Base-by-base conservation (phyloP, 2,888 invertebrate species). In the Campoletis raptor region DNA sequence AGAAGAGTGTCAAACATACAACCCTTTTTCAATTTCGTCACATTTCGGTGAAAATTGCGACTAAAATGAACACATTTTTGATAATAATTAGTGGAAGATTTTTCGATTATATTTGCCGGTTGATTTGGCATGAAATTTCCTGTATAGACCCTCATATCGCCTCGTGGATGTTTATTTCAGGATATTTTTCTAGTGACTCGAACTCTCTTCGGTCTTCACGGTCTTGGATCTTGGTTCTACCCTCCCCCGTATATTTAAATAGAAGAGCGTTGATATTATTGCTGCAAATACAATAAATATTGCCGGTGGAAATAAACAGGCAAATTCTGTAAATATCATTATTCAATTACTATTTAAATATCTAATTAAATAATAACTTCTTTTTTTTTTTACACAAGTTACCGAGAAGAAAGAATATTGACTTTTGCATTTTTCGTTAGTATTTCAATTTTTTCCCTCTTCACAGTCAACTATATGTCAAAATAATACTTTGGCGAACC, bases 111-210 rank as follows among this genome's bases (percentile, higher is more conserved):
- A 40, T 74, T 30, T 9, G 8, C 12, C 9, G 30, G 21, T 37
- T 36, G 36, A 48, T 61, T 77, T 24, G 21, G 40, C 67, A 40
- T 24, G 67, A 18, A 78, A 78, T 78, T 52, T 12, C 40, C 52
- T 54, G 21, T 45, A 69, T 45, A 36, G 36, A 72, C 40, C 69
- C 24, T 67, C 80, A 18, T 67, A 61, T 45, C 45, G 69, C 66
- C 70, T 37, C 76, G 78, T 66, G 64, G 45, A 81, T 90, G 88
- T 90, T 92, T 94, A 93, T 93, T 93, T 93, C 91, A 90, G 91
- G 92, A 92, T 94, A 94, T 94, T 94, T 93, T 94, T 94, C 90
- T 92, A 92, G 91, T 91, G 92, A 91, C 93, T 92, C 91, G 88
- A 69, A 54, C 40, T 79, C 86, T 86, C 73, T 83, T 85, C 89